Conservation (phyloP, 2,888 invertebrate species). For the Epiblema foenella region DNA sequence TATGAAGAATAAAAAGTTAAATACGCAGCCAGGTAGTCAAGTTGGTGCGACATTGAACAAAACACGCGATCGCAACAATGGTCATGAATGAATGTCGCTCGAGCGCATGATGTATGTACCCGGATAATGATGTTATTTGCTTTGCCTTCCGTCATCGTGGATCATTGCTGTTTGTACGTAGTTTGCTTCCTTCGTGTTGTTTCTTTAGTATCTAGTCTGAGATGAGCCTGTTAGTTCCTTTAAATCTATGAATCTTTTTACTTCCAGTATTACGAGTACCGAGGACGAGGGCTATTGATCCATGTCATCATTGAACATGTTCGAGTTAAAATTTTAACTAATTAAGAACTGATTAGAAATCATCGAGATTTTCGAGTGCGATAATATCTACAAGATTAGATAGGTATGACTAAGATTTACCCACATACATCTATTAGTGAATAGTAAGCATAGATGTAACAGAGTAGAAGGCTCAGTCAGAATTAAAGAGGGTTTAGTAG, state of each 20-base stretch:
- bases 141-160: slow-evolving; percentile 74
- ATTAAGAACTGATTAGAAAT: not conserved
- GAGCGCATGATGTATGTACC: slow-evolving; percentile 58
- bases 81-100: slow-evolving; percentile 73
- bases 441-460: no score
- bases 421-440: no score
- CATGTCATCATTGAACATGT: not conserved
- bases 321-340: not conserved
- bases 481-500: not conserved
- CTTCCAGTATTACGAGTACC: not conserved
- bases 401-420: not conserved
- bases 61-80: slow-evolving; percentile 73
- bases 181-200: slow-evolving; percentile 42
- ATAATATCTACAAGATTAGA: not conserved
- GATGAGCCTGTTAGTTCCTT: slow-evolving; percentile 12
- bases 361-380: not conserved
- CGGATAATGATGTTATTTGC: slow-evolving; percentile 78
- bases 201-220: slow-evolving; percentile 42
- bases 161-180: slow-evolving; percentile 56
- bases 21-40: slow-evolving; percentile 55
- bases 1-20: slow-evolving; percentile 35
- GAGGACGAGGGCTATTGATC: not conserved
- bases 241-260: not conserved
- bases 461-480: no score
- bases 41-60: slow-evolving; percentile 75